Conservation (phyloP, 2,888 invertebrate genomes). For the Monopis laevigella region DNA sequence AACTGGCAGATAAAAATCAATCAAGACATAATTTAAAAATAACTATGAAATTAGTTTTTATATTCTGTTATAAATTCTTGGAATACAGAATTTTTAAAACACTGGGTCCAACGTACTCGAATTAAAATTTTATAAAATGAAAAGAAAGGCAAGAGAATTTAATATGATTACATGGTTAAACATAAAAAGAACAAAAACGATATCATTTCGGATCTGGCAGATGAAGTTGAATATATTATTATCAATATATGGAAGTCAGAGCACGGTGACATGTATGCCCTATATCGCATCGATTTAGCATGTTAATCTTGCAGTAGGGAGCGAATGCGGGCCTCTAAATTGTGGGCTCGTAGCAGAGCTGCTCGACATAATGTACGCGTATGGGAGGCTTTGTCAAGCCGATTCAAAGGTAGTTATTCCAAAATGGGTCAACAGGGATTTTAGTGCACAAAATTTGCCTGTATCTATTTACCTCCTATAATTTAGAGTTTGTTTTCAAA, state of each 20-base stretch:
- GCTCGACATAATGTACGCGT: conserved; percentile 49
- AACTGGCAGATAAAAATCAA: too few relatives aligned
- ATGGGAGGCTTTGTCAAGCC: conserved; percentile 53
- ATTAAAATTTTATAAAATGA: too few relatives aligned
- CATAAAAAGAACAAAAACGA: too few relatives aligned
- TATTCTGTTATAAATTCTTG: too few relatives aligned
- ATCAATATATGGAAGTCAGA: background rate
- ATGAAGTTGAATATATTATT: background rate
- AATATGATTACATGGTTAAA: too few relatives aligned
- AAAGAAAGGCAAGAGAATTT: too few relatives aligned
- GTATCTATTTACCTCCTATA: background rate
- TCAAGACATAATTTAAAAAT: too few relatives aligned
- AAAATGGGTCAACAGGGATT: conserved; percentile 55
- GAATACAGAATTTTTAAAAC: too few relatives aligned
- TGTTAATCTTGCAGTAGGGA: conserved; percentile 22
- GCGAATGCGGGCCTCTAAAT: conserved; percentile 51
- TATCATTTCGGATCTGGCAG: background rate
- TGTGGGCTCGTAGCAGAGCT: conserved; percentile 36
- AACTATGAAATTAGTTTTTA: too few relatives aligned
- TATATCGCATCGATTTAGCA: conserved; percentile 9
- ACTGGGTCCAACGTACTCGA: too few relatives aligned
- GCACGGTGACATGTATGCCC: conserved; percentile 5
- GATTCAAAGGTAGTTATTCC: conserved; percentile 51
- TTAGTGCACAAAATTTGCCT: conserved; percentile 27
- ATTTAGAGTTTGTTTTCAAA: too few relatives aligned